Percentiles rank a stretch among this genome's conserved stretches.
phyloP scores from a whole-genome alignment of 1,140 invertebrate genomes.

The Drosophila bocki region DNA sequence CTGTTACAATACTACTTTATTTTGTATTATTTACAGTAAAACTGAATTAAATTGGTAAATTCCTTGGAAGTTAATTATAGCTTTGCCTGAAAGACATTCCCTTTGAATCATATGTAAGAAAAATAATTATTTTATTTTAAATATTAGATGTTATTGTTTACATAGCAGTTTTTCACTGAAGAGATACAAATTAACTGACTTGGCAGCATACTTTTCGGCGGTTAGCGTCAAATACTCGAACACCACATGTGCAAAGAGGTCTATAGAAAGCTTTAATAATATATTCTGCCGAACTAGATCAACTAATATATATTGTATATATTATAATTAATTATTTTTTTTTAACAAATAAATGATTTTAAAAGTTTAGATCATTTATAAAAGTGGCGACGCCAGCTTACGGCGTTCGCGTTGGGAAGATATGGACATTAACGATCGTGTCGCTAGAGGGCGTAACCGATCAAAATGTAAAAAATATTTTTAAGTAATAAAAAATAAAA shows the following conservation, averaged over 20 bases:
- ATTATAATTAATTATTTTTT: background rate
- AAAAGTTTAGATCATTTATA: background rate
- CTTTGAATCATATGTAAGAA: background rate
- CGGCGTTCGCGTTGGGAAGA: background rate
- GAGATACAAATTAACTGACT: background rate
- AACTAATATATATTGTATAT: too few species aligned
- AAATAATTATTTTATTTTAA: background rate
- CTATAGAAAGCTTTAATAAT: fast-evolving
- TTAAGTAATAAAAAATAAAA: background rate
- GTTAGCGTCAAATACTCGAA: background rate
- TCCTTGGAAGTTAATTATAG: background rate
- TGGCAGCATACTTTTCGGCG: slow-evolving; percentile 2
- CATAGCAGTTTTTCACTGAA: background rate
- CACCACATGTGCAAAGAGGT: background rate
- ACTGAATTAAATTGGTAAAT: background rate
- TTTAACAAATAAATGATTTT: background rate
- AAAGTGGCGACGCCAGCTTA: background rate
- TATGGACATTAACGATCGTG: background rate
- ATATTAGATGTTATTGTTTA: background rate
- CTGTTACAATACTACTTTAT: background rate
- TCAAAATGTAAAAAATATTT: background rate
- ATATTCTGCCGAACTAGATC: background rate
- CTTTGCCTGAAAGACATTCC: background rate
- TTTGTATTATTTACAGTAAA: background rate
- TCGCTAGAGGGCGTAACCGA: background rate